These are phyloP conservation scores for Pilophorus perplexus DNA, from an alignment of 2,888 invertebrate species.

Conservation along the genomic window DNA sequence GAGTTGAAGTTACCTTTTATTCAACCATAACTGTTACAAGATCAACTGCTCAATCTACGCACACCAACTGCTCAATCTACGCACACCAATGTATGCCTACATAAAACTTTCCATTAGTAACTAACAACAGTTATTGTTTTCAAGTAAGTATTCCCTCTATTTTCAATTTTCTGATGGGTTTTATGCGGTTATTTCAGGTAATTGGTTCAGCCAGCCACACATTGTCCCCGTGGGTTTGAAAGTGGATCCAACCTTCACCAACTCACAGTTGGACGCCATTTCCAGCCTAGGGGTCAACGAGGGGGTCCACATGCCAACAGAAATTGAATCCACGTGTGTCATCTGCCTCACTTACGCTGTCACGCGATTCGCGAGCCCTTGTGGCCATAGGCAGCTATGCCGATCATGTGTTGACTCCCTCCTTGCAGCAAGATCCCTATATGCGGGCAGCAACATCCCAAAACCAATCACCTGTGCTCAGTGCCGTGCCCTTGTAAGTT, in stretches of 20 bases:
- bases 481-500: too few species aligned
- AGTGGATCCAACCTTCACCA: background rate
- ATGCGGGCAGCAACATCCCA: too few species aligned
- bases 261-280: background rate
- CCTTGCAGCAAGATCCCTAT: too few species aligned
- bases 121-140: too few species aligned
- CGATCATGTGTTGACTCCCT: background rate
- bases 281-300: constrained; percentile 2
- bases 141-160: background rate
- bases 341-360: constrained; percentile 2
- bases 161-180: constrained; percentile 1
- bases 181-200: background rate
- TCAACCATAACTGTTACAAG: background rate
- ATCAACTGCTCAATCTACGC: too few species aligned
- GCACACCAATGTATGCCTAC: background rate
- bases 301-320: background rate
- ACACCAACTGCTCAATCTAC: constrained; percentile 1
- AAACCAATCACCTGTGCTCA: too few species aligned
- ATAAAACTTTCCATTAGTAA: background rate
- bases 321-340: background rate
- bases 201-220: constrained; percentile 3
- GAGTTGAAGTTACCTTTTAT: background rate
- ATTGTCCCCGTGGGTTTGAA: background rate
- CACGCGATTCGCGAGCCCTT: constrained; percentile 2
- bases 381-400: constrained; percentile 1